A percentile compares a stretch with the other conserved stretches of the same genome.
Evolutionary conservation across 30 jellyfish, hydroid and myxozoan genomes (phyloP).

Genomic region (Calvadosia cruxmelitensis): DNA sequence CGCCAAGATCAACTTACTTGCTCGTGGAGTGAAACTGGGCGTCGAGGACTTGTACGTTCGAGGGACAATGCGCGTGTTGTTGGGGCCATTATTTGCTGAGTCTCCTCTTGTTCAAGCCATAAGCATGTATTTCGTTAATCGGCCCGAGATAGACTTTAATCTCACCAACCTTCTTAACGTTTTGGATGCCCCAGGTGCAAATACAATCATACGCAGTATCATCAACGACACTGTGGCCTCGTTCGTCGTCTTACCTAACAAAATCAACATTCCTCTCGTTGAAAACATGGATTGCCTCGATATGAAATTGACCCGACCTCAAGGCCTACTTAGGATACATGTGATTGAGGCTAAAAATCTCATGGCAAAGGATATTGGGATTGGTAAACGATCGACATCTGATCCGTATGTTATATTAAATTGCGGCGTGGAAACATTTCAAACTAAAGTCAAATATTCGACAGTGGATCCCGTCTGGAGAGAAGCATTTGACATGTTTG

Average conservation of each 20-base stretch:
- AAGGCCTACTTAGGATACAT: constrained; percentile 46
- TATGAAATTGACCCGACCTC: constrained; percentile 50
- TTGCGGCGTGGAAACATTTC: constrained; percentile 43
- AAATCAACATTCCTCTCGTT: constrained; percentile 23
- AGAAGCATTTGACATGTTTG: constrained; percentile 45
- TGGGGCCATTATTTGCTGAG: constrained; percentile 39
- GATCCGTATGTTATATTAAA: constrained; percentile 45
- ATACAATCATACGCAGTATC: constrained; percentile 20
- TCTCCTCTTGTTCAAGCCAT: constrained; percentile 47
- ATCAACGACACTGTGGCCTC: constrained; percentile 41
- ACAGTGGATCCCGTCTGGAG: constrained; percentile 51
- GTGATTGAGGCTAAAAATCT: constrained; percentile 44
- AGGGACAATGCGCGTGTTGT: constrained; percentile 45
- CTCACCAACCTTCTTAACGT: constrained; percentile 43
- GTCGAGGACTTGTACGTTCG: constrained; percentile 46
- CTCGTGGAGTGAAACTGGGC: constrained; percentile 51
- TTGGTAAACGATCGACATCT: constrained; percentile 39
- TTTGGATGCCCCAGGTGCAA: constrained; percentile 56
- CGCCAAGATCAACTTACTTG: constrained; percentile 30
- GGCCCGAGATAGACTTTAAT: constrained; percentile 43
- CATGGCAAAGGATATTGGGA: constrained; percentile 42
- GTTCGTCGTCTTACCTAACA: constrained; percentile 47
- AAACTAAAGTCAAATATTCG: constrained; percentile 27
- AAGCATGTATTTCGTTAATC: constrained; percentile 41
- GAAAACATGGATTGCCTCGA: constrained; percentile 29